Base-by-base conservation (phyloP, 1,140 invertebrate species). In the Coenobita brevimanus region DNA sequence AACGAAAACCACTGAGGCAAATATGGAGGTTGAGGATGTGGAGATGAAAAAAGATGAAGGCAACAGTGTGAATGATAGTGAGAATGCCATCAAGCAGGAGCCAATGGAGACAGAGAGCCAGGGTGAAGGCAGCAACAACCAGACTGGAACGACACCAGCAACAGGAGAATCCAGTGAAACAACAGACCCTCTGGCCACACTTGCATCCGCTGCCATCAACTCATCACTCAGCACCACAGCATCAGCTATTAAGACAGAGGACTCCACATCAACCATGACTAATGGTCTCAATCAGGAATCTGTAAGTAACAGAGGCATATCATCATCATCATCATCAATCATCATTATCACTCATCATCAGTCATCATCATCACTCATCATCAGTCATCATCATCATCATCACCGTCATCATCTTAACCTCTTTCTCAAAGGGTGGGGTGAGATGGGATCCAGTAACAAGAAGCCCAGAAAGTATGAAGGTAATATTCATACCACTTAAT, bases 131-230 rank as follows among this genome's bases (percentile, higher is more conserved):
- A 90, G 67, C 43, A 80, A 79, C 67, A 27, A 38, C 43, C 21
- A 43, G 13, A 41, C 71, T 6, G 54, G 78, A 57, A 38, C 78
- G n/a, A 38, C 43, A 41, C 33, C 64, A 17, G 36, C 67, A 24
- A 43, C 46, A 27, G 89, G 41, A 13, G 75, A 82, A 30, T 10
- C 71, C 2, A 57, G 67, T 0, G 90, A 82, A n/a, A 69, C 85
- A 21, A 79, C 93, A 80, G 95, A 96, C 91, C 95, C 95, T n/a
- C 92, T 96, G 60, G 94, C 95, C 46, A 96, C 96, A 0, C 92
- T 96, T 17, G 96, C 96, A 17, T 95, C 95, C 62, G 96, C 96
- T 83, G 96, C 96, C 30, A 93, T 89, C 36, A 86, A 83, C 62
- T 88, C 89, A 13, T 88, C 89, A 46, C 76, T 86, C n/a, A 75